phyloP scores from a whole-genome alignment of 2,888 invertebrate genomes.

The Drosophila siamana region DNA sequence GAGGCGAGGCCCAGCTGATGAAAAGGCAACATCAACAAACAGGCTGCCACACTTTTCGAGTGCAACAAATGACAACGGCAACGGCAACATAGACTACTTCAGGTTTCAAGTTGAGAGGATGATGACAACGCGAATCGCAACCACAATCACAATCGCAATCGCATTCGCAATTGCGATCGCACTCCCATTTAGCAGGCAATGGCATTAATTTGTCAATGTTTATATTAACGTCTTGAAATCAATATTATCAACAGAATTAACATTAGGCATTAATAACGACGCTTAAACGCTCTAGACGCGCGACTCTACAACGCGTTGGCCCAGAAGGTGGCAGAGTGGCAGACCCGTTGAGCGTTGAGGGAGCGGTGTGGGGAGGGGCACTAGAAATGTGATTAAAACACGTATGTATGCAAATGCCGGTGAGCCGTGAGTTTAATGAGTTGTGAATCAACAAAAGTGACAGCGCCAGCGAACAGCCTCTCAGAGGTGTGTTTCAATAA shows the following conservation, averaged over 20 bases:
- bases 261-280: constrained; percentile 68
- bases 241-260: constrained; percentile 64
- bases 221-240: constrained; percentile 65
- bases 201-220: constrained; percentile 80
- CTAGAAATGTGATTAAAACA: constrained; percentile 51
- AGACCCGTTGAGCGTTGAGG: background rate
- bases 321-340: constrained; percentile 3
- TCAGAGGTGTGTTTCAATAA: constrained; percentile 46
- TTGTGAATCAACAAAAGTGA: constrained; percentile 54
- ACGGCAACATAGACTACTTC: constrained; percentile 46
- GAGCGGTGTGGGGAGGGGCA: background rate
- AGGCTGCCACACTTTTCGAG: constrained; percentile 54
- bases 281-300: constrained; percentile 42
- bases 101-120: constrained; percentile 52
- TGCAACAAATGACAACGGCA: constrained; percentile 51
- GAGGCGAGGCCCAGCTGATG: too few relatives aligned
- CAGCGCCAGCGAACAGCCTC: constrained; percentile 29
- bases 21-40: constrained; percentile 34
- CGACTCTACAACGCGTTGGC: constrained; percentile 34
- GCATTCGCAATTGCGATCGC: constrained; percentile 26
- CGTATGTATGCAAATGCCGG: constrained; percentile 59
- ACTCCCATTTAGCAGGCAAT: constrained; percentile 30
- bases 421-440: constrained; percentile 63
- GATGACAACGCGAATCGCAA: constrained; percentile 47
- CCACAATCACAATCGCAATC: constrained; percentile 18